Evolutionary conservation across 2,797 vertebrate genomes (phyloP).

Genomic region (Cyprinella venusta): DNA sequence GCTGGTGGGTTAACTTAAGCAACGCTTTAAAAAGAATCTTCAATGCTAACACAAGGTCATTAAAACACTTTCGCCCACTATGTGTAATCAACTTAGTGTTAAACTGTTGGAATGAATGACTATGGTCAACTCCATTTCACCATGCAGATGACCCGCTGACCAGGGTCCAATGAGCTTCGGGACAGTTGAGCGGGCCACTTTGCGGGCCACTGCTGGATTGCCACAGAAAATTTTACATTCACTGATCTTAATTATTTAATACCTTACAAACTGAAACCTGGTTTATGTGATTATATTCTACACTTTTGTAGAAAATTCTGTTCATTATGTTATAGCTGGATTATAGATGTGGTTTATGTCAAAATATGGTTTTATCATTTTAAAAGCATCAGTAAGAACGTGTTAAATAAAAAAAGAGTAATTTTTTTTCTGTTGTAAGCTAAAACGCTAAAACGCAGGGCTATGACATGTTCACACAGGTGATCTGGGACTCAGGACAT

Average conservation of each 20-base stretch:
- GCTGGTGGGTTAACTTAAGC: conserved; percentile 71
- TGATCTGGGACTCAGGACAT: not conserved
- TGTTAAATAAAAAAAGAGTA: not conserved
- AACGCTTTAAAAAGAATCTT: conserved; percentile 49
- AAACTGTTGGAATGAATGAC: not conserved
- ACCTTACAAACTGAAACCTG: not conserved
- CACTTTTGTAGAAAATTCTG: not conserved
- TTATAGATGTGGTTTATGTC: not conserved
- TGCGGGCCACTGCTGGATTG: not conserved
- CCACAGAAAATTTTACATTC: not conserved
- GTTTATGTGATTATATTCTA: not conserved
- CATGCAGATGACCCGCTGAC: not conserved
- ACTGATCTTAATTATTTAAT: not conserved
- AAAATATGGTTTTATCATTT: not conserved
- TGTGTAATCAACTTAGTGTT: not conserved
- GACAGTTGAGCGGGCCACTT: not conserved
- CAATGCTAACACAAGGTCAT: not conserved
- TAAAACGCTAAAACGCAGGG: not conserved
- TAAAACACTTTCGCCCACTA: not conserved
- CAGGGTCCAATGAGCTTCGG: not conserved
- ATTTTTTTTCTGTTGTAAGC: too few relatives aligned
- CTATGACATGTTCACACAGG: not conserved
- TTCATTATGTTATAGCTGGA: not conserved
- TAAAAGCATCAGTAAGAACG: not conserved
- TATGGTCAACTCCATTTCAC: not conserved